Evolutionary conservation across 2,888 invertebrate species (phyloP).

Genomic region (Magallana nippona): DNA sequence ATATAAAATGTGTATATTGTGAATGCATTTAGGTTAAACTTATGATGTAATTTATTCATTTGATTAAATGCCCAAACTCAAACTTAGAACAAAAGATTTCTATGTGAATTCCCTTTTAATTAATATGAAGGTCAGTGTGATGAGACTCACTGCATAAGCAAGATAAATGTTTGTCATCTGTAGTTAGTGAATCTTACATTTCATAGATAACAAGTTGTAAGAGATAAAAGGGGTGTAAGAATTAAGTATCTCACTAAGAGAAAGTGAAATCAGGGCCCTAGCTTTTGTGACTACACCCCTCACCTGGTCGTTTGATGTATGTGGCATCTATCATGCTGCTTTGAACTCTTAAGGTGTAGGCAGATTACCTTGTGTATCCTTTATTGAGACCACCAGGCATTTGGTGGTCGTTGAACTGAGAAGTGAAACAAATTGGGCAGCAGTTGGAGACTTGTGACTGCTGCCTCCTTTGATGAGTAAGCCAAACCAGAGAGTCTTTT

Average conservation of each 20-base stretch:
- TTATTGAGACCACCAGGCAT: slow-evolving; percentile 10
- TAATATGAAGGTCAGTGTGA: background rate
- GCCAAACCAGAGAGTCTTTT: background rate
- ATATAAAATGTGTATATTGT: too few species aligned
- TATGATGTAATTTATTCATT: too few species aligned
- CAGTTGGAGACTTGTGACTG: background rate
- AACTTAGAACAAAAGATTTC: too few species aligned
- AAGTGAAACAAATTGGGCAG: slow-evolving; percentile 28
- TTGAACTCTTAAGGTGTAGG: slow-evolving; percentile 24
- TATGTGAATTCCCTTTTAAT: background rate
- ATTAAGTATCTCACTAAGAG: background rate
- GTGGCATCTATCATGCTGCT: slow-evolving; percentile 24
- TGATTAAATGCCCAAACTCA: too few species aligned
- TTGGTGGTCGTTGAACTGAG: slow-evolving; percentile 2
- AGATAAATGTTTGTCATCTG: slow-evolving; percentile 23
- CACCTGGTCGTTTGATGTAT: slow-evolving; percentile 12
- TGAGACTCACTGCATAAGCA: slow-evolving; percentile 3
- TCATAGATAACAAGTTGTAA: slow-evolving; percentile 15
- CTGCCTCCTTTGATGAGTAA: slow-evolving; percentile 10
- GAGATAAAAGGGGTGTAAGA: slow-evolving; percentile 9
- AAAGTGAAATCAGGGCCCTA: background rate
- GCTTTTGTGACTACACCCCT: background rate
- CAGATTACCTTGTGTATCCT: slow-evolving; percentile 15
- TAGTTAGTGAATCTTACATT: slow-evolving; percentile 4
- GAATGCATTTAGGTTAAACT: too few species aligned